Base-by-base conservation (phyloP, 1,140 invertebrate genomes). In the Drosophila sulfurigaster region DNA sequence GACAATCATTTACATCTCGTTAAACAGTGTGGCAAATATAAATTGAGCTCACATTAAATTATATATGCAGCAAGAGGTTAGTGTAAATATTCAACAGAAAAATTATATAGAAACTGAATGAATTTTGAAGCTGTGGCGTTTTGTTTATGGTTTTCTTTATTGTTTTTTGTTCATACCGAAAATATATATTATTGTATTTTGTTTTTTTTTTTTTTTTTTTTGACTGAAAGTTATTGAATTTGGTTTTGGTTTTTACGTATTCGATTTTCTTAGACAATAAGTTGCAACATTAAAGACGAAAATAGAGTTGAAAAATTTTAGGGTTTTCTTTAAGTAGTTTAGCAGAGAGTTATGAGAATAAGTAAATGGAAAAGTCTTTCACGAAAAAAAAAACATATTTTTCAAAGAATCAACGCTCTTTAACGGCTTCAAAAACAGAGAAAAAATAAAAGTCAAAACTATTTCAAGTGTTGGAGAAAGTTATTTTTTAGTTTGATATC, bases 271-370 rank as follows among this genome's bases (percentile, higher is more conserved):
- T 91, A 86, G 79, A 91, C 82, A 90, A 91, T 90, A 91, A 91
- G 91, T 91, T 91, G 91, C 91, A 91, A 91, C 91, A 91, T 91
- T 91, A 91, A 91, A 91, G 91, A 91, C 91, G 79, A 91, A 91
- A 91, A 89, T 87, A 89, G 78, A 89, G 77, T 89, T 81, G 66
- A 88, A 88, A 89, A 64, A 79, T 83, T 83, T 32, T 52, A 62
- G 64, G 71, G 58, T 74, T 87, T 81, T 65, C 20, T 38, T 62
- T 62, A 45, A 57, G 70, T 78, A 57, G 70, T 78, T 78, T 63
- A 45, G 64, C 70, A 64, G 45, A 64, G 45, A 54, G 56, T 71
- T 73, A 77, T 63, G 45, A 25, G 20, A 64, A 57, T 51, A 76
- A 32, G 49, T 65, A 57, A 25, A 67, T 49, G 60, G 56, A 41